Evolutionary conservation across 1,140 invertebrate species (phyloP), one percentile per base, ranked within the genome.

Genomic region (Phymastichus coffea): DNA sequence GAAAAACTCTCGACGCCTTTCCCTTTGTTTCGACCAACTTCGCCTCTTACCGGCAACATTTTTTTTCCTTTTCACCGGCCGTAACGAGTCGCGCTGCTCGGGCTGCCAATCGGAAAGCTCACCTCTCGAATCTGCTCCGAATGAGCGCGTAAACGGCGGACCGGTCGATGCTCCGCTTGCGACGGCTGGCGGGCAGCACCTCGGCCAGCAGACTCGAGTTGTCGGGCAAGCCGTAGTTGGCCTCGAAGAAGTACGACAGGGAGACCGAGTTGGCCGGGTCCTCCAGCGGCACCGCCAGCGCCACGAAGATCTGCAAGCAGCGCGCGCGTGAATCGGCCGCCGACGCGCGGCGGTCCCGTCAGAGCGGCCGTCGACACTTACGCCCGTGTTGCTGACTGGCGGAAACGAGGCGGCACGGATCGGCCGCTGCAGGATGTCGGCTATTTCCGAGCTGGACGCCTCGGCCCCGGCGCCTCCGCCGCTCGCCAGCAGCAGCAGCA

Each of bases 191-290:
- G 28, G 28, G 28, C 28, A n/a, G n/a, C n/a, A n/a, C n/a, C n/a
- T n/a, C 28, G 10, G 4, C 9, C 8, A 33, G 22, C 6, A 15
- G 4, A 15, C 23, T 81, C 12, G 67, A 64, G 64, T 83, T 82
- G 22, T 65, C 54, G 6, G 83, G 83, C 9, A 88, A 70, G 33
- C 67, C 72, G 76, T 90, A 90, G 71, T 85, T 88, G 0, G 86
- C 85, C 69, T 91, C 89, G 69, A 90, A 88, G 70, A 90, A 89
- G 63, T 87, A 89, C 0, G 88, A 88, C 37, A 89, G 76, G 58
- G 88, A 88, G 8, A 89, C 83, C 64, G 87, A 86, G 65, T 83
- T 85, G 64, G 83, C 81, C 1, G 87, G 86, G 35, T 89, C 78
- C 65, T 88, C 87, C 26, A 91, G 67, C 0, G 89, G 89, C 30